phyloP scores from a whole-genome alignment of 2,113 vertebrate species.

The Arothron firmamentum region DNA sequence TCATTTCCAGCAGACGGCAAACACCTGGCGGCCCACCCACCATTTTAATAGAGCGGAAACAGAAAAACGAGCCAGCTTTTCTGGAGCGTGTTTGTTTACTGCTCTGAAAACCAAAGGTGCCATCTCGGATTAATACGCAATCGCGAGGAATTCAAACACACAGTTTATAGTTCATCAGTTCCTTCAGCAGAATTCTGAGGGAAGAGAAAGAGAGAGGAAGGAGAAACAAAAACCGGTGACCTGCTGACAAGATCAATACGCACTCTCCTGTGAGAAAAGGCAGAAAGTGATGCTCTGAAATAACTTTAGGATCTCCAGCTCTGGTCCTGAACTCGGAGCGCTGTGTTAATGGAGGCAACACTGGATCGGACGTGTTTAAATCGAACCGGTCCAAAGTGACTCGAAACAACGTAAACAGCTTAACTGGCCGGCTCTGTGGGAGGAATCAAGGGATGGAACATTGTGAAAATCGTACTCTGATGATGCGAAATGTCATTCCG shows the following conservation, averaged over 20 bases:
- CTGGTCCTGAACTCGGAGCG: slow-evolving; percentile 35
- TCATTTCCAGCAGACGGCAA: slow-evolving; percentile 41
- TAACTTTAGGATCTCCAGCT: slow-evolving; percentile 59
- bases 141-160: background rate
- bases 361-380: slow-evolving; percentile 28
- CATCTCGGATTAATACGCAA: background rate
- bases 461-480: background rate
- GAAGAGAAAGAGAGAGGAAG: slow-evolving; percentile 10
- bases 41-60: slow-evolving; percentile 23
- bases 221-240: slow-evolving; percentile 64
- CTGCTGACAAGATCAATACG: slow-evolving; percentile 77
- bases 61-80: slow-evolving; percentile 22
- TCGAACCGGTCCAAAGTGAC: slow-evolving; percentile 16
- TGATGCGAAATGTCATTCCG: background rate
- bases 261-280: slow-evolving; percentile 69
- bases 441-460: no score
- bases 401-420: no score
- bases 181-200: slow-evolving; percentile 25
- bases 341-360: slow-evolving; percentile 50
- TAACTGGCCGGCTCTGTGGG: no score
- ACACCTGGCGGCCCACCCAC: slow-evolving; percentile 46
- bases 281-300: slow-evolving; percentile 67
- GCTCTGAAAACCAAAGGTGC: background rate
- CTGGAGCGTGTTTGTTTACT: background rate
- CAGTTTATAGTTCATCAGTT: slow-evolving; percentile 26